Conservation (phyloP, 2,888 invertebrate species). For the Caenorhabditis doughertyi region DNA sequence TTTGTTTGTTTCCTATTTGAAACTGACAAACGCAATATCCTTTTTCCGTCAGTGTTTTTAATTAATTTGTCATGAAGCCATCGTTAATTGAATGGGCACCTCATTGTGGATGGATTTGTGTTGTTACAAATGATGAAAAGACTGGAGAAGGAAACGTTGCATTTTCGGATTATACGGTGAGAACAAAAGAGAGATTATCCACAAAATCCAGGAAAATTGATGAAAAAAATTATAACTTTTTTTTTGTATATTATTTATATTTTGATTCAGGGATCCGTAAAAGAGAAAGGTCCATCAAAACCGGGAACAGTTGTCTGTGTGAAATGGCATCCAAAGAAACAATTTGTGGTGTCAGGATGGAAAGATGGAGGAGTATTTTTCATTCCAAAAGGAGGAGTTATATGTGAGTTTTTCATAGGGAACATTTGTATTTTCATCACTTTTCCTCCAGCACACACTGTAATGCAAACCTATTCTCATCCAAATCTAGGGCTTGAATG, state of each 20-base stretch:
- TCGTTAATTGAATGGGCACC: slow-evolving; percentile 61
- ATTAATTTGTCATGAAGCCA: slow-evolving; percentile 29
- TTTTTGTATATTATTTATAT: background rate
- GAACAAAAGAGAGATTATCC: slow-evolving; percentile 5
- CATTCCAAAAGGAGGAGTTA: slow-evolving; percentile 44
- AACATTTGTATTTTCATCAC: background rate
- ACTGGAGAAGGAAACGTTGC: slow-evolving; percentile 39
- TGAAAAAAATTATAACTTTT: background rate
- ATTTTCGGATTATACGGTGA: slow-evolving; percentile 62
- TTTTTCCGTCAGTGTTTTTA: background rate
- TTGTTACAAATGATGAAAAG: slow-evolving; percentile 25
- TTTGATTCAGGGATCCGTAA: slow-evolving; percentile 41
- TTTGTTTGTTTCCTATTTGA: slow-evolving; percentile 26
- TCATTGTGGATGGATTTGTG: slow-evolving; percentile 50
- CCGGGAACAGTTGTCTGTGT: slow-evolving; percentile 49
- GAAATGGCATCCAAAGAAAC: slow-evolving; percentile 76
- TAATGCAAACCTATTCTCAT: slow-evolving; percentile 19
- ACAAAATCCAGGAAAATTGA: background rate
- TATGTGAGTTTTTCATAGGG: slow-evolving; percentile 12
- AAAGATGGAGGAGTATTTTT: slow-evolving; percentile 69
- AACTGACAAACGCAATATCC: slow-evolving; percentile 3
- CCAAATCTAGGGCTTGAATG: slow-evolving; percentile 48
- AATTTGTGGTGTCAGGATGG: slow-evolving; percentile 77
- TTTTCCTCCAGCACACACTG: slow-evolving; percentile 53
- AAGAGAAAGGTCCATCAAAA: slow-evolving; percentile 44